These are phyloP conservation scores for Alviniconcha strummeri DNA, from an alignment of 2,888 invertebrate genomes.

Conservation along the genomic window DNA sequence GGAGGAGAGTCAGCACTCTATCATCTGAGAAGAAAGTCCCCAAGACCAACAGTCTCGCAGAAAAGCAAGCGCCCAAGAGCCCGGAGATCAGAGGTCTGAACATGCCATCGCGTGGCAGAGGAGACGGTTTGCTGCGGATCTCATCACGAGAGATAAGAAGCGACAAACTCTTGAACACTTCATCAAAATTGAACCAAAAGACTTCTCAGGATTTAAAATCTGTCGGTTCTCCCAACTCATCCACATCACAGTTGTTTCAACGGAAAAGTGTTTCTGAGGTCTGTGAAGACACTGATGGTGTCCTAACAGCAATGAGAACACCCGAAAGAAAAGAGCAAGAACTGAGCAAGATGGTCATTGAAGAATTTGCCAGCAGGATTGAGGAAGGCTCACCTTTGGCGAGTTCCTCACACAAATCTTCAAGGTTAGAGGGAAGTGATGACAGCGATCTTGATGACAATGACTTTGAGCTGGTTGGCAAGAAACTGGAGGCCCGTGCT, in stretches of 20 bases:
- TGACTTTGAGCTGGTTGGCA: slow-evolving; percentile 40
- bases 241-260: too few relatives aligned
- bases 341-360: too few relatives aligned
- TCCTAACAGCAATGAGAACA: too few relatives aligned
- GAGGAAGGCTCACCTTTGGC: too few relatives aligned
- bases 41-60: neutral
- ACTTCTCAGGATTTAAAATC: too few relatives aligned
- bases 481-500: slow-evolving; percentile 31
- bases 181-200: too few relatives aligned
- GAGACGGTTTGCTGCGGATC: neutral
- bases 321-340: too few relatives aligned
- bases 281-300: too few relatives aligned
- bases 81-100: slow-evolving; percentile 18
- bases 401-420: too few relatives aligned
- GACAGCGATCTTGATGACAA: slow-evolving; percentile 44
- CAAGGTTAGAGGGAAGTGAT: slow-evolving; percentile 3
- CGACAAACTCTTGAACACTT: neutral
- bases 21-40: neutral
- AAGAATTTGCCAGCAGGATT: too few relatives aligned
- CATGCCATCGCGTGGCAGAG: slow-evolving; percentile 1
- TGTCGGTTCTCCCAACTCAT: too few relatives aligned
- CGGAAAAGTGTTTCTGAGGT: too few relatives aligned
- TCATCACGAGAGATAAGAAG: neutral
- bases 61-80: neutral
- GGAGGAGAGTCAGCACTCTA: neutral